Evolutionary conservation across 2,888 invertebrate genomes (phyloP).

Genomic region (Fragum fragum): DNA sequence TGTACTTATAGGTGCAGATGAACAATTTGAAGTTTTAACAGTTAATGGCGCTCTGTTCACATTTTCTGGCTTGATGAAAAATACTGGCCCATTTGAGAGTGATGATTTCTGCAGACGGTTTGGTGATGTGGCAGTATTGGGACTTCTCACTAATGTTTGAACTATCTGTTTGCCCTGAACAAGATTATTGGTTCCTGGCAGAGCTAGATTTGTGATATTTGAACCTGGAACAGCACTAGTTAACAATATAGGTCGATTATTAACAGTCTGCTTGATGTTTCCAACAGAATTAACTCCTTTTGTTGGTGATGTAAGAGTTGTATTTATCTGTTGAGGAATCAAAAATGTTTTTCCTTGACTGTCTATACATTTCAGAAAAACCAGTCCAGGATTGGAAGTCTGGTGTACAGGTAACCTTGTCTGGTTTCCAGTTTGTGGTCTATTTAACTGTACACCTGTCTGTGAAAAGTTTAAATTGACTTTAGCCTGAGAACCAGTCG

Average conservation of each 20-base stretch:
- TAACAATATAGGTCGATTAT: conserved; percentile 5
- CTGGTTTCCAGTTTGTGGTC: background rate
- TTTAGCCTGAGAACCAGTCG: background rate
- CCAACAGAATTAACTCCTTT: conserved; percentile 26
- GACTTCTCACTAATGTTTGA: conserved; percentile 7
- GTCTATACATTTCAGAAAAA: conserved; percentile 76
- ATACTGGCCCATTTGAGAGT: conserved; percentile 50
- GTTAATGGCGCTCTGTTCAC: conserved; percentile 25
- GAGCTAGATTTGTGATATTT: conserved; percentile 6
- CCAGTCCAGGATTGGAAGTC: conserved; percentile 47
- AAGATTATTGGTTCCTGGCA: background rate
- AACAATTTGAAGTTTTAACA: conserved; percentile 12
- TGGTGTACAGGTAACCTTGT: conserved; percentile 38
- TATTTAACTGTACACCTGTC: conserved; percentile 35
- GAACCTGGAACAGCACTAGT: conserved; percentile 8
- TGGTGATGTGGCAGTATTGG: background rate
- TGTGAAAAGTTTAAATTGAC: background rate
- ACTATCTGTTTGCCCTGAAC: conserved; percentile 24
- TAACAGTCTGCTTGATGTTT: background rate
- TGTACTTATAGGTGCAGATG: background rate
- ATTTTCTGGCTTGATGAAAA: conserved; percentile 60
- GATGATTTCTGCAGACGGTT: conserved; percentile 9
- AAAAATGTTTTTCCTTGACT: conserved; percentile 79
- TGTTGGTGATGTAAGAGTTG: conserved; percentile 43
- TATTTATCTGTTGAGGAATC: conserved; percentile 77